Evolutionary conservation across 2,888 invertebrate genomes (phyloP).

Genomic region (Ptilodon capucinus): DNA sequence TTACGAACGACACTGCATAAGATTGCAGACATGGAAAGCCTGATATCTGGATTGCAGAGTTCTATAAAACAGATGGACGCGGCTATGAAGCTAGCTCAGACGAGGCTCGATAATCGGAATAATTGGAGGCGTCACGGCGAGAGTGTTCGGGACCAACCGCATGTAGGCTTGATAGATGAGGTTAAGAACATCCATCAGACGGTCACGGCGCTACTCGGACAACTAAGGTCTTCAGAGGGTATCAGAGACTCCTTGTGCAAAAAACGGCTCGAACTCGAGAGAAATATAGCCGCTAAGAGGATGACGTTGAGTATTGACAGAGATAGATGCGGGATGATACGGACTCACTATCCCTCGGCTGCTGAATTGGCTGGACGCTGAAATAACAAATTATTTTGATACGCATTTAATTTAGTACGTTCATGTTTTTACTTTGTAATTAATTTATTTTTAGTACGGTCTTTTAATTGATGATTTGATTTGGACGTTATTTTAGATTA

Average conservation of each 20-base stretch:
- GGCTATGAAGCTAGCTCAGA: constrained; percentile 94
- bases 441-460: neutral
- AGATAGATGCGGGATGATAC: constrained; percentile 84
- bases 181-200: constrained; percentile 87
- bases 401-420: neutral
- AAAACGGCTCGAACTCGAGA: constrained; percentile 84
- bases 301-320: constrained; percentile 87
- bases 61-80: constrained; percentile 89
- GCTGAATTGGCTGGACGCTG: constrained; percentile 84
- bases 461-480: neutral
- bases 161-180: constrained; percentile 88
- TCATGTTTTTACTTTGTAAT: neutral
- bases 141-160: constrained; percentile 91
- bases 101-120: constrained; percentile 89
- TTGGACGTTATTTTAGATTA: neutral
- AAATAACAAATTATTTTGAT: constrained; percentile 10
- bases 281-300: constrained; percentile 86
- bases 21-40: constrained; percentile 88
- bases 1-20: constrained; percentile 87
- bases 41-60: constrained; percentile 86
- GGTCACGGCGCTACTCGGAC: constrained; percentile 85
- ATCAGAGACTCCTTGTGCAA: constrained; percentile 73
- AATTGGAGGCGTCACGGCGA: constrained; percentile 89
- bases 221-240: constrained; percentile 85
- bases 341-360: constrained; percentile 87